Evolutionary conservation across 2,797 vertebrate genomes (phyloP).

Genomic region (Acanthopagrus latus): DNA sequence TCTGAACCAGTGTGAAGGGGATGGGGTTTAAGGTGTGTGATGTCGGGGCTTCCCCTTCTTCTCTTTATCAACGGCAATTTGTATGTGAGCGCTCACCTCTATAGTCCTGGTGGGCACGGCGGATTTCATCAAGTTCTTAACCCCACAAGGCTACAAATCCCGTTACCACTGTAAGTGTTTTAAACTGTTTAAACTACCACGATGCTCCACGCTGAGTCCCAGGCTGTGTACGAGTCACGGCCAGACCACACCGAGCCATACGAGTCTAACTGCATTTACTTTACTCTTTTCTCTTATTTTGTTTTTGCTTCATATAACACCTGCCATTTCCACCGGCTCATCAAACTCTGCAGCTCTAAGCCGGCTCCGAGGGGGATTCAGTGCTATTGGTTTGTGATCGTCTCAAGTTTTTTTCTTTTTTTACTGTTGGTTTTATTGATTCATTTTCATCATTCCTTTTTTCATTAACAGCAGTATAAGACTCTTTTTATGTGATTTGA

Average conservation of each 20-base stretch:
- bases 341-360: slow-evolving; percentile 54
- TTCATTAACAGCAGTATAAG: slow-evolving; percentile 63
- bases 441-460: slow-evolving; percentile 67
- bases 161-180: slow-evolving; percentile 83
- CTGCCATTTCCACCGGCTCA: slow-evolving; percentile 73
- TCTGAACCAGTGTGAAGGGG: slow-evolving; percentile 40
- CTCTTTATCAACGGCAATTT: slow-evolving; percentile 83
- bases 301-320: slow-evolving; percentile 74
- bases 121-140: slow-evolving; percentile 83
- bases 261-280: slow-evolving; percentile 71
- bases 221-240: slow-evolving; percentile 46
- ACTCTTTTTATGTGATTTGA: slow-evolving; percentile 45
- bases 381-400: slow-evolving; percentile 56
- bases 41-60: slow-evolving; percentile 60
- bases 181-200: slow-evolving; percentile 79
- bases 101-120: slow-evolving; percentile 69
- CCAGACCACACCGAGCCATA: slow-evolving; percentile 55
- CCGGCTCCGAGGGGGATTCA: slow-evolving; percentile 61
- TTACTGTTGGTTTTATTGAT: slow-evolving; percentile 66
- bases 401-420: slow-evolving; percentile 49
- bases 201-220: slow-evolving; percentile 64
- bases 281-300: slow-evolving; percentile 49
- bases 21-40: slow-evolving; percentile 63
- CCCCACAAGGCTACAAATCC: slow-evolving; percentile 83
- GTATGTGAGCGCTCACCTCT: slow-evolving; percentile 82